Evolutionary conservation across 2,797 vertebrate species (phyloP), one percentile per base, ranked within the genome.

Genomic region (Cuniculus paca): DNA sequence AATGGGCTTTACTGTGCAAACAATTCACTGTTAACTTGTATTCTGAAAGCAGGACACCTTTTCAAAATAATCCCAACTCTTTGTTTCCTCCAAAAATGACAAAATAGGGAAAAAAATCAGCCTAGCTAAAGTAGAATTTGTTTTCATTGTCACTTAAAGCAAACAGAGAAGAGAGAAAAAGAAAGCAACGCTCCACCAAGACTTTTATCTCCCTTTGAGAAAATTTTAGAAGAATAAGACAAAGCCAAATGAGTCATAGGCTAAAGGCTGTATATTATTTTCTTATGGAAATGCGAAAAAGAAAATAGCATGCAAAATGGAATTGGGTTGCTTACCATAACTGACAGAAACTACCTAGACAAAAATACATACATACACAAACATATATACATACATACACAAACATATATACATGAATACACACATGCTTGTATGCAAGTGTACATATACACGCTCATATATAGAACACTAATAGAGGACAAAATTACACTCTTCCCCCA

Each of bases 211-310:
- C 91, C 14, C 45, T 97, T 34, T 93, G 94, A 81, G 17, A 34
- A 61, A 48, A 56, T 89, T 94, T 90, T 81, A 86, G 92, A 95
- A 88, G 48, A 96, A 54, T 90, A 17, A 97, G 7, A 89, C 86
- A 97, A 96, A 97, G 89, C 11, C 95, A 97, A 97, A 95, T 28
- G 12, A 98, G 5, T 39, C 87, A 54, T 36, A n/a, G 79, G 11
- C 10, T 1, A 34, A 79, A 85, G 48, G 14, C 7, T 75, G 0
- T 68, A 9, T 50, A 26, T 28, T 93, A 45, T 90, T 97, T 97
- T 88, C 50, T 65, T 72, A 72, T 54, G 36, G 87, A 77, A 88
- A 95, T 92, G 22, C 84, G 94, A 78, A 48, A 58, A 88, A 90
- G 75, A 83, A 96, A 97, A 96, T 92, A 28, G 9, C 84, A 95